These are phyloP conservation scores for Anableps anableps DNA, from an alignment of 2,797 vertebrate species.

Conservation along the genomic window DNA sequence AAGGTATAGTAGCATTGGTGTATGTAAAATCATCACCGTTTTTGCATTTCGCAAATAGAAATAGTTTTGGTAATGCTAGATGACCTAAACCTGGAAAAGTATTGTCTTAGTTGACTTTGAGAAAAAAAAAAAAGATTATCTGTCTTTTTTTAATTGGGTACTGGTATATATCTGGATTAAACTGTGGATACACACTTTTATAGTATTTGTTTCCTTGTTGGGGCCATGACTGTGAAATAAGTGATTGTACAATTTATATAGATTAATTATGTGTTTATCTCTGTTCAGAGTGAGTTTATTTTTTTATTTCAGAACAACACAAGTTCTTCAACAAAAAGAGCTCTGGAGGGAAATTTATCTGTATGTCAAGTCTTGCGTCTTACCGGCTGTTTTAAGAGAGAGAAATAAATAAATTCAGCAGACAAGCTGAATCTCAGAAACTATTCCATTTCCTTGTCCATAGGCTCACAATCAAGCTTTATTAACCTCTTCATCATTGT, in stretches of 20 bases:
- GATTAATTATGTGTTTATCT: neutral
- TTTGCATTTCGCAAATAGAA: neutral
- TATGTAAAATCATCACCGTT: neutral
- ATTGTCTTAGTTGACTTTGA: neutral
- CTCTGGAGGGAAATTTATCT: neutral
- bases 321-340: neutral
- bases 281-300: neutral
- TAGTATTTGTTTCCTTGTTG: neutral
- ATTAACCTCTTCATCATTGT: constrained; percentile 39
- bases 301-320: neutral
- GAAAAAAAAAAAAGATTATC: neutral
- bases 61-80: neutral
- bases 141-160: neutral
- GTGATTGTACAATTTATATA: neutral
- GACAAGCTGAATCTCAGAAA: constrained; percentile 9
- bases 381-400: neutral
- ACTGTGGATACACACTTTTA: neutral
- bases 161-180: neutral
- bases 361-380: neutral
- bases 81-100: neutral
- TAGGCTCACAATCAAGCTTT: constrained; percentile 15
- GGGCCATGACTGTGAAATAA: neutral
- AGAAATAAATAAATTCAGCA: constrained; percentile 14
- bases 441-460: constrained; percentile 25
- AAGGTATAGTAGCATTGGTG: neutral